Percentiles rank a stretch among this genome's conserved stretches.
Evolutionary conservation across 2,888 invertebrate genomes (phyloP).

Genomic region (Amaurobius ferox): DNA sequence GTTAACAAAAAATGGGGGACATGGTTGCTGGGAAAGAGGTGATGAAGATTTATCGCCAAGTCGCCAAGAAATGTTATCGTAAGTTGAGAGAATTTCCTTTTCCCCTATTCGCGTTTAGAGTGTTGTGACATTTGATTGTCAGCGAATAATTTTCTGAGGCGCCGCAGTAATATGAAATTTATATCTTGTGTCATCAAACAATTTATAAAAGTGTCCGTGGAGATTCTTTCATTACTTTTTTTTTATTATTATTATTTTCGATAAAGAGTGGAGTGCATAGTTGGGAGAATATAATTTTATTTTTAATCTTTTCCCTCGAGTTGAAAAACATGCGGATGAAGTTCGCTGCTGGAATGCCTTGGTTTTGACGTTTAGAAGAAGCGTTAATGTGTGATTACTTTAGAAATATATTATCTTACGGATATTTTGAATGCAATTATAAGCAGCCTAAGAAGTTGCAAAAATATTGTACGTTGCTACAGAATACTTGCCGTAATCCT

Average conservation of each 20-base stretch:
- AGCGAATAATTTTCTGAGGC: conserved; percentile 25
- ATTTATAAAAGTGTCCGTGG: conserved; percentile 43
- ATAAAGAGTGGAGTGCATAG: no score
- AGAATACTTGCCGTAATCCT: no score
- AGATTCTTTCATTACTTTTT: neutral
- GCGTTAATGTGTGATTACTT: no score
- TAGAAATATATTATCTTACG: no score
- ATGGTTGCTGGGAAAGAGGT: conserved; percentile 34
- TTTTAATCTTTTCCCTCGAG: no score
- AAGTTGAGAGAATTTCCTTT: neutral
- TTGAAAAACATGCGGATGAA: no score
- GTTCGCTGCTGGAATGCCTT: no score
- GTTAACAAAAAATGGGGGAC: conserved; percentile 18
- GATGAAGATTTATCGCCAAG: conserved; percentile 28
- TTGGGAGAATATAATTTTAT: no score
- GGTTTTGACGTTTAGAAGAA: no score
- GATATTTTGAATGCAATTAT: no score
- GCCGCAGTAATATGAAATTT: conserved; percentile 44
- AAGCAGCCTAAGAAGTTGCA: no score
- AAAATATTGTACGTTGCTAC: no score
- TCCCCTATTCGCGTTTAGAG: neutral
- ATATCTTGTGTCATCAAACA: conserved; percentile 39
- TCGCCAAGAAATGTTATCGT: conserved; percentile 34
- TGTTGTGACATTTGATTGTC: conserved; percentile 60
- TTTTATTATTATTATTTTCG: neutral